Base-by-base conservation (phyloP, 2,888 invertebrate species). In the Cerastis leucographa region DNA sequence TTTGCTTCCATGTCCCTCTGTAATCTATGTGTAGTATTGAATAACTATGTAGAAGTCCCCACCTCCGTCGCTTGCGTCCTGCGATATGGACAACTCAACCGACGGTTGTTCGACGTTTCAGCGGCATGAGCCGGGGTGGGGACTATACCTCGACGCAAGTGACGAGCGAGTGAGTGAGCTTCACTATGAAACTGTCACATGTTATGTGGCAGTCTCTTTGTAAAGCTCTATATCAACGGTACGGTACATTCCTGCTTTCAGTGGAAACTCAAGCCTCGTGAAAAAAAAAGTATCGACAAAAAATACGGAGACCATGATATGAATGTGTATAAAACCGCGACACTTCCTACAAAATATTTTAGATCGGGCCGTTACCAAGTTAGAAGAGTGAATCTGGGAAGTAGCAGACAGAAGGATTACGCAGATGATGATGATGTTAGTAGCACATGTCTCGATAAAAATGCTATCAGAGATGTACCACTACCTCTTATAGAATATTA, bases 201-300 rank as follows among this genome's bases (percentile, higher is more conserved):
- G 54, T 54, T 54, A 54, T n/a, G 2, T 54, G n/a, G 12, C 12
- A 12, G 51, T 4, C 51, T 11, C 4, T n/a, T 54, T 54, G 5
- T 54, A 54, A 54, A 25, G 51, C 51, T n/a, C n/a, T 4, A n/a
- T 12, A 11, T 54, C n/a, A 54, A 54, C 11, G 65, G 3, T 66
- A 65, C 70, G 42, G 29, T 29, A 19, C 78, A 35, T 71, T 56
- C 51, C 61, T 83, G 46, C 29, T 84, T 81, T 84, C 81, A 81
- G 81, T 19, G 70, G 6, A n/a, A 29, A 25, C 29, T 19, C 29
- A 70, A 80, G 51, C 12, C 0, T 11, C 66, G 25, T 14, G 19
- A 44, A 73, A 67, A 62, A 19, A 67, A 73, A 46, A n/a, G 1
- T 12, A 2, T 29, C 9, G 22, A 14, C 25, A 62, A 56, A n/a